Conservation (phyloP, 2,888 invertebrate genomes). For the Pterobdella sp. region DNA sequence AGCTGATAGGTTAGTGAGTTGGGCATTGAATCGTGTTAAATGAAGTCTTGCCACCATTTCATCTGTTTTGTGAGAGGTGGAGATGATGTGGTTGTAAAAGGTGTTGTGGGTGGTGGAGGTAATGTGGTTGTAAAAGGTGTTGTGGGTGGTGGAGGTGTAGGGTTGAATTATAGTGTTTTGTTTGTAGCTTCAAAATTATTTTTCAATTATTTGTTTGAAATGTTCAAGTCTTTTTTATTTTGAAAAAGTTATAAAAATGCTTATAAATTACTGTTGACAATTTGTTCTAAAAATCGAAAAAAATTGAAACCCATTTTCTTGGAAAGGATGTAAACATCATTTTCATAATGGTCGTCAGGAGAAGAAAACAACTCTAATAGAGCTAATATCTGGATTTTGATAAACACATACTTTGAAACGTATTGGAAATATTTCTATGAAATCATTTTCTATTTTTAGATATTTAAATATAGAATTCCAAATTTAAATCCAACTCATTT, state of each 20-base stretch:
- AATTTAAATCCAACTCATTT: no score
- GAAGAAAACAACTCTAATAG: constrained; percentile 94
- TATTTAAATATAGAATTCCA: no score
- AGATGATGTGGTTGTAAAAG: not conserved
- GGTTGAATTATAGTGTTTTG: not conserved
- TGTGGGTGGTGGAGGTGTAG: not conserved
- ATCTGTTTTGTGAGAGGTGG: constrained; percentile 57
- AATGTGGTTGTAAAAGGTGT: not conserved
- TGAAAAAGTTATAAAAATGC: not conserved
- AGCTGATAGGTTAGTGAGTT: constrained; percentile 85
- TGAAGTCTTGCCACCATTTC: constrained; percentile 96
- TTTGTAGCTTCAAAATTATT: not conserved
- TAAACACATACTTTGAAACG: no score
- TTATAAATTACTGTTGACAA: not conserved
- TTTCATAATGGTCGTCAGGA: constrained; percentile 83
- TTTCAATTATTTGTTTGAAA: not conserved
- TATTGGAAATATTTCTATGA: no score
- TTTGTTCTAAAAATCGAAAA: not conserved
- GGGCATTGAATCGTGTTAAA: constrained; percentile 91
- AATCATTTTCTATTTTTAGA: no score
- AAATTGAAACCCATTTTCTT: constrained; percentile 80
- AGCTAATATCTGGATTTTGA: constrained; percentile 80
- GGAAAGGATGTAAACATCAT: constrained; percentile 90
- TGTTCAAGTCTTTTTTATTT: not conserved
- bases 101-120: not conserved